These are phyloP conservation scores for Myotis planiceps DNA, from an alignment of 2,797 vertebrate genomes.

Conservation along the genomic window DNA sequence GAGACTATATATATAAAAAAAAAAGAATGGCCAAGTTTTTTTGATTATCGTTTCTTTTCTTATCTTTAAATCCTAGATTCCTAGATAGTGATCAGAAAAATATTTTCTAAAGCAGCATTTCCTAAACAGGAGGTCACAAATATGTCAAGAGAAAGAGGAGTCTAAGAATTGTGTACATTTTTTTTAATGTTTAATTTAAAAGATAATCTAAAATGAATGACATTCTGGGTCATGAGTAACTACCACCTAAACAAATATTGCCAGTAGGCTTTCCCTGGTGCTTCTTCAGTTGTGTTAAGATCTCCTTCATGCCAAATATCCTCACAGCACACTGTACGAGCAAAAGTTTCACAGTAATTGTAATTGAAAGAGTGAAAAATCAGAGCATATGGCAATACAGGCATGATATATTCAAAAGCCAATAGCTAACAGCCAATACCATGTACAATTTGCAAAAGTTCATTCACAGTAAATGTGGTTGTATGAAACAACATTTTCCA, in stretches of 20 bases:
- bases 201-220: conserved; percentile 35
- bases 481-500: background rate
- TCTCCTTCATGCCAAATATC: background rate
- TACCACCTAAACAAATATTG: background rate
- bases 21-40: background rate
- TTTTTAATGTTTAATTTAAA: conserved; percentile 30
- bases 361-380: background rate
- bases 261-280: background rate
- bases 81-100: conserved; percentile 10
- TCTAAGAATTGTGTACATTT: background rate
- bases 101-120: conserved; percentile 21
- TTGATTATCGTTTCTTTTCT: background rate
- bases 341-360: background rate
- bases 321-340: background rate
- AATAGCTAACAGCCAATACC: background rate
- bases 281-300: background rate
- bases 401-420: background rate
- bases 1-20: too few species aligned
- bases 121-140: conserved; percentile 24
- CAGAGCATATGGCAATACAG: background rate
- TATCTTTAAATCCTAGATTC: conserved; percentile 1
- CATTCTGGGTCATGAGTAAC: background rate
- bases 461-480: conserved; percentile 17
- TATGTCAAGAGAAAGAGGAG: background rate
- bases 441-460: conserved; percentile 19